These are phyloP conservation scores for Watsonalla cultraria DNA, from an alignment of 2,888 invertebrate genomes.

Conservation along the genomic window DNA sequence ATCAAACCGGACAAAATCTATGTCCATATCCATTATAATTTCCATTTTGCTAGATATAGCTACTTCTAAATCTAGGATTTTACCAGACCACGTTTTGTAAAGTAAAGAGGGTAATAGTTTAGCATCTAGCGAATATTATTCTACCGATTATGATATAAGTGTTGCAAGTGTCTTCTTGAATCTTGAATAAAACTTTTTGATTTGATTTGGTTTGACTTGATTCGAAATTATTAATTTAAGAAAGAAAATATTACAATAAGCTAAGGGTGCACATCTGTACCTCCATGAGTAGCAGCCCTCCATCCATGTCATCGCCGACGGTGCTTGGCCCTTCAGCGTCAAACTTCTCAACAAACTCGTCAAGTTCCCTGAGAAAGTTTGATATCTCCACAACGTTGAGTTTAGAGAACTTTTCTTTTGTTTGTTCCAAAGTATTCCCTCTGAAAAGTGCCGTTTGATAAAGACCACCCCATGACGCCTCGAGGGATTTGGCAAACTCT, in stretches of 20 bases:
- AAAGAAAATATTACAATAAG: background rate
- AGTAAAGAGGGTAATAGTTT: too few species aligned
- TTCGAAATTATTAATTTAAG: background rate
- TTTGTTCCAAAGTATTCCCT: constrained; percentile 83
- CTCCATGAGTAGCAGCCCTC: constrained; percentile 84
- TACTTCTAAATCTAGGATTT: too few species aligned
- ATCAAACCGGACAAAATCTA: too few species aligned
- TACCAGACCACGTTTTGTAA: too few species aligned
- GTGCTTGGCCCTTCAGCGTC: constrained; percentile 88
- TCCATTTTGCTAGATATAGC: too few species aligned
- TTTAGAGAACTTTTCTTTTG: constrained; percentile 92
- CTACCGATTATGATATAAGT: too few species aligned
- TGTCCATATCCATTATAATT: too few species aligned
- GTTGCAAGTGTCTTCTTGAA: too few species aligned
- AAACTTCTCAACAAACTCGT: constrained; percentile 85
- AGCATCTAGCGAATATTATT: background rate
- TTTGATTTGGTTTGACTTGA: too few species aligned
- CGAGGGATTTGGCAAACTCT: constrained; percentile 77
- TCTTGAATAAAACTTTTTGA: too few species aligned
- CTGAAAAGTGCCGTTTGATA: constrained; percentile 84
- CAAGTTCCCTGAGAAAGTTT: constrained; percentile 80
- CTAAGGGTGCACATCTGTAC: constrained; percentile 36
- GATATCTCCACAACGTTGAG: constrained; percentile 87
- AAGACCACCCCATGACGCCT: constrained; percentile 83
- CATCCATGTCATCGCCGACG: constrained; percentile 87